phyloP scores from a whole-genome alignment of 2,113 vertebrate genomes.

The Abramis brama region DNA sequence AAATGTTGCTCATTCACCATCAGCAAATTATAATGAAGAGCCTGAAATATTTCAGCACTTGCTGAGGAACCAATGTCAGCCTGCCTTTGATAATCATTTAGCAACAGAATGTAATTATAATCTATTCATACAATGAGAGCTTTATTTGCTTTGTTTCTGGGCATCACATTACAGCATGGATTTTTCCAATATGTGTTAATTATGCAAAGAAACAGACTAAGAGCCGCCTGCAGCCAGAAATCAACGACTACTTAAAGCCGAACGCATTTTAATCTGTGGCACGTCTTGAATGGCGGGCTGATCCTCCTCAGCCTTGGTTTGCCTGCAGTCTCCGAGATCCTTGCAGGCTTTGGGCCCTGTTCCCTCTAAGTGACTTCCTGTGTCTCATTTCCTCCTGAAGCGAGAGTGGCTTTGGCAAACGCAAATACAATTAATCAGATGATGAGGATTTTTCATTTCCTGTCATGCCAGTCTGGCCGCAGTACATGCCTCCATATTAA shows the following conservation, averaged over 20 bases:
- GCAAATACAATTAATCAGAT: constrained; percentile 59
- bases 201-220: constrained; percentile 62
- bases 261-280: constrained; percentile 64
- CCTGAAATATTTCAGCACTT: constrained; percentile 19
- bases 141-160: constrained; percentile 62
- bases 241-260: constrained; percentile 61
- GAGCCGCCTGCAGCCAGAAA: constrained; percentile 59
- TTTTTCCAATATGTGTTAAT: constrained; percentile 65
- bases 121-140: constrained; percentile 61
- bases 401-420: constrained; percentile 46
- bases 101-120: constrained; percentile 58
- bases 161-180: constrained; percentile 50
- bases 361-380: constrained; percentile 52
- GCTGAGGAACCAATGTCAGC: constrained; percentile 21
- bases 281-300: constrained; percentile 52
- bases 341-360: constrained; percentile 33
- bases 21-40: constrained; percentile 19
- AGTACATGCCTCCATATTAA: constrained; percentile 52
- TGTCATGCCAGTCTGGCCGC: constrained; percentile 28
- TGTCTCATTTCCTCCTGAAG: constrained; percentile 53
- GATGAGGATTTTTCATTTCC: constrained; percentile 55
- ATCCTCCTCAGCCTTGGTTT: constrained; percentile 44
- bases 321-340: constrained; percentile 32
- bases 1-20: constrained; percentile 17
- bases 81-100: constrained; percentile 45